Base-by-base conservation (phyloP, 1,140 invertebrate species). In the Idris sp. region DNA sequence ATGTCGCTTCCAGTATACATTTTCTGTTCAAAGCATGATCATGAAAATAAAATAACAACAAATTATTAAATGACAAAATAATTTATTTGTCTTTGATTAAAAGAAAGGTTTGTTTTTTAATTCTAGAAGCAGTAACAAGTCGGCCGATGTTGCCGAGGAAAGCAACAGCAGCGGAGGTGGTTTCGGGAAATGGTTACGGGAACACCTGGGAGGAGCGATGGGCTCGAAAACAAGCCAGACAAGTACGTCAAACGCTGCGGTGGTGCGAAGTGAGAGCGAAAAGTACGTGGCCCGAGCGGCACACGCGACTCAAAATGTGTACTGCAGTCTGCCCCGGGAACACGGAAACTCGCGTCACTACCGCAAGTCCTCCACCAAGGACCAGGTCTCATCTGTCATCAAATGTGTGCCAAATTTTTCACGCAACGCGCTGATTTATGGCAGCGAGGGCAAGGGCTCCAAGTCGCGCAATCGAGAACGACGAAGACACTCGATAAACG, bases 141-240 rank as follows among this genome's bases (percentile, higher is more conserved):
- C 58, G 1, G 31, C 31, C 7, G 69, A 62, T 5, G 53, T 36
- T 4, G 26, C 43, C 0, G 54, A 69, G 25, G 76, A 72, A 33
- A 53, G 18, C 9, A 54, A 35, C 8, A 31, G 72, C 22, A 59
- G 78, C 9, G 77, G 78, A 14, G 77, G 81, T 13, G 82, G 83
- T 38, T 82, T 86, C 31, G 83, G 83, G 19, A 86, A 83, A 78
- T 86, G 84, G 84, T 43, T 86, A 16, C 76, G 83, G 4, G 83
- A 83, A 5, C 83, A 85, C 75, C 68, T 86, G 18, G 79, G 81
- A 8, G 82, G 81, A 13, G 83, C 56, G 18, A 68, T 67, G 40
- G 49, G 83, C 8, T 81, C 82, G n/a, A 84, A 81, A 36, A 46
- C 64, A 19, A 76, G 43, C 14, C 77, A 84, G 76, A 77, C 5